phyloP scores from a whole-genome alignment of 2,113 vertebrate species.

The Rhineura floridana region DNA sequence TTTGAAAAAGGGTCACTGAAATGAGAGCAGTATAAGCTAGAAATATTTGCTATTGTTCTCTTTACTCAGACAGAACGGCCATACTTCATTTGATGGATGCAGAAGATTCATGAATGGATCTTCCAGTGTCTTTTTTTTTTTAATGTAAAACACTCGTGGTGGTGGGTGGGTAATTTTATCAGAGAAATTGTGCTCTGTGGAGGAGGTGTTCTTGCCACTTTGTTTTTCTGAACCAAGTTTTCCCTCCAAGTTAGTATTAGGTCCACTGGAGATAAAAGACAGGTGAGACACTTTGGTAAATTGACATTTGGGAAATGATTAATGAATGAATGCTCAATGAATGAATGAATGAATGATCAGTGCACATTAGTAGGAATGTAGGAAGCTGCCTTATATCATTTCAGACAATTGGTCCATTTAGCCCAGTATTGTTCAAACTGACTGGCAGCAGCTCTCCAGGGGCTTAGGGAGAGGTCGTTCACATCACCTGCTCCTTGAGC shows the following conservation, averaged over 20 bases:
- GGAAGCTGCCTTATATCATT: background rate
- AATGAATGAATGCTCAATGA: background rate
- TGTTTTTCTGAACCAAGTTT: background rate
- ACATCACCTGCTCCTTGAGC: background rate
- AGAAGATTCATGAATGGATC: background rate
- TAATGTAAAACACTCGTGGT: background rate
- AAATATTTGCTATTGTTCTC: conserved; percentile 1
- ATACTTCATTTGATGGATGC: background rate
- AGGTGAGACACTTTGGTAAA: background rate
- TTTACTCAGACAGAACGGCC: background rate
- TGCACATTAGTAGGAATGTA: background rate
- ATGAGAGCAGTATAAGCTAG: conserved; percentile 1
- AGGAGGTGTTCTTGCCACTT: background rate
- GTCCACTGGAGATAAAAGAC: background rate
- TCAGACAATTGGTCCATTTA: background rate
- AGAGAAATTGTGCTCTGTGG: background rate
- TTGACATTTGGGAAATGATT: background rate
- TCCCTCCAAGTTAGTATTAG: background rate
- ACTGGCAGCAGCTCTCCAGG: background rate
- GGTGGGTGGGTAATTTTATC: background rate
- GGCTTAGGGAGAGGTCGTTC: background rate
- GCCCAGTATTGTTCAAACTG: too few species aligned
- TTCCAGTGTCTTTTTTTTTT: background rate
- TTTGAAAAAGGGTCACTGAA: conserved; percentile 16
- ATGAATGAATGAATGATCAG: background rate